These are phyloP conservation scores for Thaumetopoea pityocampa DNA, from an alignment of 1,140 invertebrate genomes.

Conservation along the genomic window DNA sequence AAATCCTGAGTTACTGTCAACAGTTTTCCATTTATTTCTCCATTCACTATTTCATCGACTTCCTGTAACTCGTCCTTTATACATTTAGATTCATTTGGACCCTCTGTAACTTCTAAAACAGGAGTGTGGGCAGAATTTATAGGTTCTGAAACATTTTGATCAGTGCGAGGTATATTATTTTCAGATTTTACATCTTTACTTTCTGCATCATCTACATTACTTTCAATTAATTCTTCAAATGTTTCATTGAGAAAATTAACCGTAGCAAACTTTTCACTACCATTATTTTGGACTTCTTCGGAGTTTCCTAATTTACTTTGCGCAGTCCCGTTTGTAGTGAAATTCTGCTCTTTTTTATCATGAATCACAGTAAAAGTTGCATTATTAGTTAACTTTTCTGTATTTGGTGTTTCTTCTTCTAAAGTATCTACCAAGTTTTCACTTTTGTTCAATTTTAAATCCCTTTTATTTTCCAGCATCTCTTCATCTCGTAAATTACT, in stretches of 20 bases:
- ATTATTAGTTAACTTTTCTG: not conserved
- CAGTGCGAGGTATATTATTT: not conserved
- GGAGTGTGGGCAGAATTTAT: conserved; percentile 2
- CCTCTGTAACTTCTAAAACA: not conserved
- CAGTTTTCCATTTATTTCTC: conserved; percentile 35
- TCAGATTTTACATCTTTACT: conserved; percentile 26
- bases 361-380: no score
- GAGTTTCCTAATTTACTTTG: conserved; percentile 1
- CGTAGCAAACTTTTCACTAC: conserved; percentile 56
- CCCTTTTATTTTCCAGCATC: conserved; percentile 14
- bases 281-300: conserved; percentile 36
- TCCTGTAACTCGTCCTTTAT: conserved; percentile 15
- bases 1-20: conserved; percentile 55
- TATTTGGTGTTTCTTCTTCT: not conserved
- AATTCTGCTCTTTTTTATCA: no score
- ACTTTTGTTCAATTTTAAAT: conserved; percentile 14
- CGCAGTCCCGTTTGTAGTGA: not conserved
- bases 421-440: no score
- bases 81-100: conserved; percentile 18
- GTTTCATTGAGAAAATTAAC: conserved; percentile 60
- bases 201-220: conserved; percentile 61
- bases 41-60: conserved; percentile 25
- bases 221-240: conserved; percentile 62
- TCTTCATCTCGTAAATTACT: conserved; percentile 2
- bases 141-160: conserved; percentile 1